These are phyloP conservation scores for Euschistus heros DNA, from an alignment of 1,140 invertebrate species.

Conservation along the genomic window DNA sequence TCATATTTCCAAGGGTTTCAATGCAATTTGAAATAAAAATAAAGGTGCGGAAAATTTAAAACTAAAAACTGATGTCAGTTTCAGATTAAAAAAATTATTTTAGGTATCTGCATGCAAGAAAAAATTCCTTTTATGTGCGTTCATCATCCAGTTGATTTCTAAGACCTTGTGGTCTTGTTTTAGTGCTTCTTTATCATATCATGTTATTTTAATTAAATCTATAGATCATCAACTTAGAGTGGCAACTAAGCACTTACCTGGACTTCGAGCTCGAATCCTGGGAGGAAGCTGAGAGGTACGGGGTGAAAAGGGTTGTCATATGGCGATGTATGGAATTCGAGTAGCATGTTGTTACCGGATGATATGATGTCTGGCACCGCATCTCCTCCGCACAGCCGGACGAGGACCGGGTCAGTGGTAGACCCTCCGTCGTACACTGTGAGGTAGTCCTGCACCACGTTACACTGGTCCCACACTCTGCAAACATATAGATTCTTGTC, in stretches of 20 bases:
- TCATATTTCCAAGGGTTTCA: too few relatives aligned
- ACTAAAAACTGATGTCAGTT: too few relatives aligned
- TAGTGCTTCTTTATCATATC: too few relatives aligned
- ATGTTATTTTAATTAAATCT: neutral
- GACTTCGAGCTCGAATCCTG: slow-evolving; percentile 58
- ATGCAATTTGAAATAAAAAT: too few relatives aligned
- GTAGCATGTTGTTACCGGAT: slow-evolving; percentile 61
- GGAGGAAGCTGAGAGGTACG: slow-evolving; percentile 60
- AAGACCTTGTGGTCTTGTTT: too few relatives aligned
- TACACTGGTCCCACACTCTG: slow-evolving; percentile 70
- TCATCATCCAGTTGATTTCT: too few relatives aligned
- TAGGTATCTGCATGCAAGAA: too few relatives aligned
- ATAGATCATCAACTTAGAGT: neutral
- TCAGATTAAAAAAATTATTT: too few relatives aligned
- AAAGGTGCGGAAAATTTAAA: too few relatives aligned
- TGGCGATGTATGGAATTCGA: slow-evolving; percentile 72
- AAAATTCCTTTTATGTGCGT: too few relatives aligned
- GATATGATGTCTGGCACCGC: slow-evolving; percentile 68
- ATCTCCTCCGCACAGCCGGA: slow-evolving; percentile 71
- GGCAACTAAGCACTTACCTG: slow-evolving; percentile 27
- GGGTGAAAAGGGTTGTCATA: slow-evolving; percentile 72
- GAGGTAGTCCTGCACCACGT: slow-evolving; percentile 67
- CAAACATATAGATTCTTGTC: too few relatives aligned
- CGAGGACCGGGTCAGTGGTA: slow-evolving; percentile 55
- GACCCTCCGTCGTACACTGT: slow-evolving; percentile 72